A percentile compares a stretch with the other conserved stretches of the same genome.
phyloP scores from a whole-genome alignment of 2,888 invertebrate genomes.

The Eumacrocentrus americanus region DNA sequence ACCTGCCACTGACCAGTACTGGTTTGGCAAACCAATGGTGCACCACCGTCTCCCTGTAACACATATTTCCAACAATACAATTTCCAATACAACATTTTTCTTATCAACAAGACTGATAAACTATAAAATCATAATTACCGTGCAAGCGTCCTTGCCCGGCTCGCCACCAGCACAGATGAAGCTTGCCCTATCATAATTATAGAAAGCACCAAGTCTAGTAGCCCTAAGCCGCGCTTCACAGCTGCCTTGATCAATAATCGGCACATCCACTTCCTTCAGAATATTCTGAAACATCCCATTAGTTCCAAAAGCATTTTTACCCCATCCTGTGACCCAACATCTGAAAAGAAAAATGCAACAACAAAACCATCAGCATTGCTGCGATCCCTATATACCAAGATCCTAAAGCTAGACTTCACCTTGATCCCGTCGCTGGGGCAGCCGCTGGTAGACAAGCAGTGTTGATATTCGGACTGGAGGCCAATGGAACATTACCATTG shows the following conservation, averaged over 20 bases:
- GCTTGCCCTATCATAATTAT: slow-evolving; percentile 69
- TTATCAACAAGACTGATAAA: no score
- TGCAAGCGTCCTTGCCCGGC: slow-evolving; percentile 77
- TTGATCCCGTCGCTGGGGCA: slow-evolving; percentile 52
- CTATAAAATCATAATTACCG: no score
- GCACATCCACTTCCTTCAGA: slow-evolving; percentile 78
- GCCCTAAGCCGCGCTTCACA: slow-evolving; percentile 71
- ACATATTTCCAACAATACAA: slow-evolving; percentile 23
- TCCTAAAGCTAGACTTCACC: no score
- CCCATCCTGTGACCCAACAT: slow-evolving; percentile 85
- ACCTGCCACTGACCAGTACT: slow-evolving; percentile 67
- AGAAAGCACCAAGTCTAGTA: slow-evolving; percentile 72
- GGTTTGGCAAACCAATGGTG: slow-evolving; percentile 70
- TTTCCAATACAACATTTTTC: no score
- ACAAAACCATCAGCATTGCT: no score
- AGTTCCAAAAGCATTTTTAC: slow-evolving; percentile 75
- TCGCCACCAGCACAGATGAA: slow-evolving; percentile 84
- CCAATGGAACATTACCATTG: slow-evolving; percentile 57
- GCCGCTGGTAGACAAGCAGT: slow-evolving; percentile 63
- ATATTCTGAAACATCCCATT: slow-evolving; percentile 69
- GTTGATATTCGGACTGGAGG: slow-evolving; percentile 59
- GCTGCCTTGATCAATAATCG: slow-evolving; percentile 69
- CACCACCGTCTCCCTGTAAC: slow-evolving; percentile 75
- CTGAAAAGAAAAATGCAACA: slow-evolving; percentile 42
- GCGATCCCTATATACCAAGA: no score